Percentiles rank a stretch among this genome's conserved stretches.
phyloP scores from a whole-genome alignment of 2,113 vertebrate species.

The Corvus cornix region DNA sequence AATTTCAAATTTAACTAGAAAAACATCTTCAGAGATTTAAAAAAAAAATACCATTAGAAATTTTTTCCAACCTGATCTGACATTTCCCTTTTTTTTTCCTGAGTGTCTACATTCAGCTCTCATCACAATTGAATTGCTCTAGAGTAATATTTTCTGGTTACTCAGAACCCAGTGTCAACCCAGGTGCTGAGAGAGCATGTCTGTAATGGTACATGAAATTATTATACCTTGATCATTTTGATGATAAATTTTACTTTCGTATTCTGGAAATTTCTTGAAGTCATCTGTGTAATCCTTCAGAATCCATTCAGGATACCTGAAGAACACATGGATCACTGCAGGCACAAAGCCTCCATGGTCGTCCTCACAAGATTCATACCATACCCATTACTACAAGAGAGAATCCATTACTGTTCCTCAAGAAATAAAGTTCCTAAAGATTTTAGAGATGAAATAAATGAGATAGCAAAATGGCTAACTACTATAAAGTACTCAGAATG shows the following conservation, averaged over 20 bases:
- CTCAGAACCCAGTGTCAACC: neutral
- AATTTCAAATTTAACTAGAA: neutral
- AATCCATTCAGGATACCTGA: neutral
- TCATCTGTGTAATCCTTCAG: neutral
- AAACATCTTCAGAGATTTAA: neutral
- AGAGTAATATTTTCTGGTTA: neutral
- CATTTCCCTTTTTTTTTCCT: rapidly evolving
- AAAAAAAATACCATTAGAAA: neutral
- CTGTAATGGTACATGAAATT: neutral
- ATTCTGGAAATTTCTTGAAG: neutral
- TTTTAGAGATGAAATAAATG: neutral
- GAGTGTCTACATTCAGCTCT: neutral
- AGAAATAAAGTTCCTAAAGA: neutral
- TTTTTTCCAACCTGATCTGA: neutral
- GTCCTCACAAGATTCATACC: neutral
- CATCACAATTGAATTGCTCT: neutral
- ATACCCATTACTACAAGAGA: neutral
- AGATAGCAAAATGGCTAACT: neutral
- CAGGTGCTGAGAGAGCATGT: neutral
- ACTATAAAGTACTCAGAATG: neutral
- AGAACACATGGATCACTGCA: neutral
- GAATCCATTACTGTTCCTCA: neutral
- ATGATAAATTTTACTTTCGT: neutral
- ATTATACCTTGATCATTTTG: neutral
- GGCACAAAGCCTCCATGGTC: neutral